phyloP scores from a whole-genome alignment of 2,797 vertebrate species.

The Syncerus caffer region DNA sequence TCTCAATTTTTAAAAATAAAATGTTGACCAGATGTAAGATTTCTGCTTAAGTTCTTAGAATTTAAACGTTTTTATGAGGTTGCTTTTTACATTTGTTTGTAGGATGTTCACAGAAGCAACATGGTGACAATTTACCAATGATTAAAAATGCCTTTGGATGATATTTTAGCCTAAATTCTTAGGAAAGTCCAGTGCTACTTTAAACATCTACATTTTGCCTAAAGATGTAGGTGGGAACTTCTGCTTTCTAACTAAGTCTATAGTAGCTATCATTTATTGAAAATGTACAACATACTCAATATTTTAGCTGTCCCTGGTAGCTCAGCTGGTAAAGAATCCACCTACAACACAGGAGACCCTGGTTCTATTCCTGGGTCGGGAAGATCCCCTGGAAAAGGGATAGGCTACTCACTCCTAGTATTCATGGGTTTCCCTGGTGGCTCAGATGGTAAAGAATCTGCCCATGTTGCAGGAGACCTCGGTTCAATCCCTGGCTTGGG shows the following conservation, averaged over 20 bases:
- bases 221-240: background rate
- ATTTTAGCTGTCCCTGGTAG: background rate
- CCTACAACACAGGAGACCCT: background rate
- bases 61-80: background rate
- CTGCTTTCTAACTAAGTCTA: conserved; percentile 17
- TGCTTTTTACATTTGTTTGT: background rate
- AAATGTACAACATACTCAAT: background rate
- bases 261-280: background rate
- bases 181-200: background rate
- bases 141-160: conserved; percentile 23
- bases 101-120: conserved; percentile 19
- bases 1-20: background rate
- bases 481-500: background rate
- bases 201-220: background rate
- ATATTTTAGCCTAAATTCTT: conserved; percentile 1
- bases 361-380: background rate
- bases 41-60: conserved; percentile 39
- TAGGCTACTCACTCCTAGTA: background rate
- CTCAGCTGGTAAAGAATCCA: background rate
- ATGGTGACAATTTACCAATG: background rate
- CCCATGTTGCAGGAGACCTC: background rate
- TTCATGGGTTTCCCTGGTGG: background rate
- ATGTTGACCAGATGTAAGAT: background rate
- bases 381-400: background rate
- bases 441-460: background rate